Evolutionary conservation across 2,888 invertebrate genomes (phyloP).

Genomic region (Sphinx pinastri): DNA sequence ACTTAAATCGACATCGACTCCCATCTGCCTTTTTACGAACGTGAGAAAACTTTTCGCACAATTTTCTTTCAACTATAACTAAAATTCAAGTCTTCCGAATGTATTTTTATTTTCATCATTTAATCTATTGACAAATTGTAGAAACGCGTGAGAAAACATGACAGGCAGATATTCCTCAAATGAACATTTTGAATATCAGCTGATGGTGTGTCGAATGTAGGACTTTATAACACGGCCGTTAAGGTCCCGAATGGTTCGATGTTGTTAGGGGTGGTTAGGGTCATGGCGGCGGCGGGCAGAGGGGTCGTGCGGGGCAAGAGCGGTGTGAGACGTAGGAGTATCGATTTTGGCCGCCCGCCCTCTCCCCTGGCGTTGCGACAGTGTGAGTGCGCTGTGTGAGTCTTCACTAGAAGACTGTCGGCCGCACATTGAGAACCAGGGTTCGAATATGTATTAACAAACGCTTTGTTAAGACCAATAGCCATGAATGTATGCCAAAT

Average conservation of each 20-base stretch:
- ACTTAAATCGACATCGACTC: constrained; percentile 53
- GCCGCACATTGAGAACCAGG: constrained; percentile 56
- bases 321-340: constrained; percentile 77
- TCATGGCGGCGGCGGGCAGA: constrained; percentile 64
- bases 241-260: constrained; percentile 75
- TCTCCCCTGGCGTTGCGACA: constrained; percentile 75
- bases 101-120: constrained; percentile 21
- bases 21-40: constrained; percentile 25
- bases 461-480: constrained; percentile 62
- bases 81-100: not conserved
- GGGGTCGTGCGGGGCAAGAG: constrained; percentile 64
- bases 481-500: constrained; percentile 50
- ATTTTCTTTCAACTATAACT: not conserved
- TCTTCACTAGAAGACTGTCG: constrained; percentile 65
- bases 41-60: constrained; percentile 4
- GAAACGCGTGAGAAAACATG: constrained; percentile 54
- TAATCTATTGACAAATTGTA: constrained; percentile 45
- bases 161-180: constrained; percentile 43
- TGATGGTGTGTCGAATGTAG: constrained; percentile 52
- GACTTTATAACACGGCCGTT: constrained; percentile 69
- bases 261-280: constrained; percentile 80
- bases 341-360: constrained; percentile 82
- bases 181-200: constrained; percentile 46
- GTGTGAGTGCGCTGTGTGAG: constrained; percentile 77
- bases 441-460: constrained; percentile 65